A percentile compares a stretch with the other conserved stretches of the same genome.
Evolutionary conservation across 2,113 vertebrate genomes (phyloP).

Genomic region (Mobula birostris): DNA sequence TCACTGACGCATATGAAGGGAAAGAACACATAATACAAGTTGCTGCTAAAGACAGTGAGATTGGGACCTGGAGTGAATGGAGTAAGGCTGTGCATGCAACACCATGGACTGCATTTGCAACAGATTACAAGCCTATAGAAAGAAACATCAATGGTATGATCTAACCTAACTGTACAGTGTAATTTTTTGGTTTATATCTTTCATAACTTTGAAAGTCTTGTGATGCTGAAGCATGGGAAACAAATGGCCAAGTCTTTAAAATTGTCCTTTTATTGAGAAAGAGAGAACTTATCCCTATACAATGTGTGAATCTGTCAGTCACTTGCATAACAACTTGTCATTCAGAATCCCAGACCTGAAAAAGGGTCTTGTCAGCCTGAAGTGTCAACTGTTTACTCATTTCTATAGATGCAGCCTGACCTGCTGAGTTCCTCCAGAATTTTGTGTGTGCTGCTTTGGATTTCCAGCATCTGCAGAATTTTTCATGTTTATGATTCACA

Average conservation of each 20-base stretch:
- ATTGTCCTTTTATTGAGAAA: conserved; percentile 48
- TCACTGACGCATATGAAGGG: conserved; percentile 84
- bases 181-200: not conserved
- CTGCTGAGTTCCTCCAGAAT: too few species aligned
- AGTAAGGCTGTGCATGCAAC: conserved; percentile 88
- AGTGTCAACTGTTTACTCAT: too few species aligned
- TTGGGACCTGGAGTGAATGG: conserved; percentile 97
- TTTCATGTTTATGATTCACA: too few species aligned
- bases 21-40: conserved; percentile 99
- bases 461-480: too few species aligned
- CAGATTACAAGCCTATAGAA: conserved; percentile 66
- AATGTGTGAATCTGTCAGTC: not conserved
- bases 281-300: conserved; percentile 45
- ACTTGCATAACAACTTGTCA: not conserved
- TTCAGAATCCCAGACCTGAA: too few species aligned
- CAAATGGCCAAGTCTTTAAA: conserved; percentile 45
- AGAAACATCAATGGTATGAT: conserved; percentile 58
- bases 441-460: too few species aligned
- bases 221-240: conserved; percentile 39
- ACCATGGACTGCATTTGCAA: conserved; percentile 76
- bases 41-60: conserved; percentile 91
- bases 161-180: fast-evolving
- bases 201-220: not conserved
- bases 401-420: too few species aligned
- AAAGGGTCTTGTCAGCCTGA: too few species aligned